Base-by-base conservation (phyloP, 2,888 invertebrate genomes). In the Ommatoiulus sabulosus region DNA sequence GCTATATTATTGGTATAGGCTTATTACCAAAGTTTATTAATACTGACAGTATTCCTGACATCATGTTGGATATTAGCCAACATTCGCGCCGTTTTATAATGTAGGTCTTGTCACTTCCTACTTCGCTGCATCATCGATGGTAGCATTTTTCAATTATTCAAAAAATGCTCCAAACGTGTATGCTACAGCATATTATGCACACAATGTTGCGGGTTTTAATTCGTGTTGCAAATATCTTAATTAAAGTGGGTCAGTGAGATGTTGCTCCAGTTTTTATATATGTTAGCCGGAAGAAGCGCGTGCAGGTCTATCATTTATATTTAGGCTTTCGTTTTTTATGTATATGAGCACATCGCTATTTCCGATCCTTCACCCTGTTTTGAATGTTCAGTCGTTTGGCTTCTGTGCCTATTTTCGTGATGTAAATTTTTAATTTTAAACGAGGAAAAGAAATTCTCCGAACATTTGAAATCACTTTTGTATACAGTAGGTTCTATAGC, bases 361-460 rank as follows among this genome's bases (percentile, higher is more conserved):
- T 72, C 72, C 72, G 24, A 72, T 72, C 72, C 72, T 72, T 72
- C 72, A 72, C 72, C 72, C 72, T 72, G 63, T 72, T 72, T 72
- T 72, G 72, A 72, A 72, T 72, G 24, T 17, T 72, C 7, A 24
- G 72, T 24, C 20, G 20, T 7, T 72, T 24, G 72, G 72, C 72
- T 20, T 20, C 57, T 57, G 5, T 57, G n/a, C 3, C 72, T 72
- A 24, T 24, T 72, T 72, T 24, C 72, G 72, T 72, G 72, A 15
- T 72, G 24, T 24, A 17, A 72, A 72, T 72, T 72, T 57, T 72
- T 72, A 72, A 72, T 52, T 72, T 72, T 72, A 72, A 24, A 72
- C 24, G 5, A 24, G 72, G 24, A 72, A 72, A 24, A 24, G 20
- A 72, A n/a, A 72, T 72, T 24, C 15, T 20, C 72, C 17, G 0